Evolutionary conservation across 2,888 invertebrate genomes (phyloP), one percentile per base, ranked within the genome.

Genomic region (Noctua fimbriata): DNA sequence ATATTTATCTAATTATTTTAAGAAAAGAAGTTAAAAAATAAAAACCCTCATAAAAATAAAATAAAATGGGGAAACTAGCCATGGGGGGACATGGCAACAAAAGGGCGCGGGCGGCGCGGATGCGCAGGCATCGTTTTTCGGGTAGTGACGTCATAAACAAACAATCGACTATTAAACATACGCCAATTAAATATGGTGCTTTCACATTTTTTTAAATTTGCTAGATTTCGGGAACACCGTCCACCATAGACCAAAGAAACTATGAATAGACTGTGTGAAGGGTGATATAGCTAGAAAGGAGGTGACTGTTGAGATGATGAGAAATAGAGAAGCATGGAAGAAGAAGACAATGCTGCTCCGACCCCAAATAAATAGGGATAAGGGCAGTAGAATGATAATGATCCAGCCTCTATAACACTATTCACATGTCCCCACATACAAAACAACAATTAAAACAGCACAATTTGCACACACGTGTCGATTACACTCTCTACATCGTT

Each of bases 371-470:
- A 58, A 58, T n/a, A 9, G 24, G 9, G 21, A 55, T 55, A 24
- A 44, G 9, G 14, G 44, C 10, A 60, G 6, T 18, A 63, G 16
- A 63, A 63, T 58, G 2, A 6, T 6, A 5, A 60, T 63, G 18
- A 0, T 18, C 3, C 69, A 69, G 10, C 63, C 36, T 58, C n/a
- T 81, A 76, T 44, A n/a, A 16, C 2, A 63, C 10, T 21, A 76
- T 66, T 75, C 87, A 87, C 76, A 79, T 86, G 79, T 76, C 44
- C 2, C 44, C 36, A 72, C 47, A 66, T 32, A 69, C 52, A 60
- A 65, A 55, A 16, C n/a, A 28, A 60, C 76, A 69, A 84, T 83
- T 79, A 85, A 75, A 71, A 65, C 21, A 9, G 44, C 1, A 49
- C 32, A 77, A 18, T 24, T 74, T 14, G n/a, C 24, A 36, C 41